Base-by-base conservation (phyloP, 2,797 vertebrate species). In the Lycodopsis pacificus region DNA sequence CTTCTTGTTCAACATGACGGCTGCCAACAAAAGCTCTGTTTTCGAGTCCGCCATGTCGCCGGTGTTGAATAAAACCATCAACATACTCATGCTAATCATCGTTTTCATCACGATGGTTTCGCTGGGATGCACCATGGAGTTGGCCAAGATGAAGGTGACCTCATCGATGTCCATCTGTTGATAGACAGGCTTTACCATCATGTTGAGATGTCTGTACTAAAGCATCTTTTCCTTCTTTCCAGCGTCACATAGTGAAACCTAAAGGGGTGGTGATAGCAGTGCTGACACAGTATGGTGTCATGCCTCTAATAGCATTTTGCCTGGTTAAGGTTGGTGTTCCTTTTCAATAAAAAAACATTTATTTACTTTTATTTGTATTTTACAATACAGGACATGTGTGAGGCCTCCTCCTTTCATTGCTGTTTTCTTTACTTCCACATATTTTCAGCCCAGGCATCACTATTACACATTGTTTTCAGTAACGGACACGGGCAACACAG, bases 61-160 rank as follows among this genome's bases (percentile, higher is more conserved):
- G 0, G 58, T 46, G 9, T 59, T 66, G 0, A 89, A 97, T 82
- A 82, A 72, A 81, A 69, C 68, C 0, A 77, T 96, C 56, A 94
- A 88, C 11, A 0, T 79, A 0, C 10, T 89, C 15, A 13, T 91
- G 54, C 32, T 94, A 0, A 0, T 90, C 1, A 27, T 86, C 61
- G 40, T 96, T 9, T 88, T 95, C 0, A 0, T 94, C 48, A 53
- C 91, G 38, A 95, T 96, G 96, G 65, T 96, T 15, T 94, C 95
- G 0, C 65, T 97, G 78, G 96, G 97, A 22, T 96, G 96, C 85
- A 96, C 94, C 1, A 95, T 97, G 96, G 95, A 97, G 72, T 76
- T 95, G 79, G 84, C 89, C 69, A 96, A 96, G 89, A 97, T 97
- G 91, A 96, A 94, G 89, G 93, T 94, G 79, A 73, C 53, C 7